Conservation (phyloP, 1,140 invertebrate genomes). For the Leptopilina boulardi region DNA sequence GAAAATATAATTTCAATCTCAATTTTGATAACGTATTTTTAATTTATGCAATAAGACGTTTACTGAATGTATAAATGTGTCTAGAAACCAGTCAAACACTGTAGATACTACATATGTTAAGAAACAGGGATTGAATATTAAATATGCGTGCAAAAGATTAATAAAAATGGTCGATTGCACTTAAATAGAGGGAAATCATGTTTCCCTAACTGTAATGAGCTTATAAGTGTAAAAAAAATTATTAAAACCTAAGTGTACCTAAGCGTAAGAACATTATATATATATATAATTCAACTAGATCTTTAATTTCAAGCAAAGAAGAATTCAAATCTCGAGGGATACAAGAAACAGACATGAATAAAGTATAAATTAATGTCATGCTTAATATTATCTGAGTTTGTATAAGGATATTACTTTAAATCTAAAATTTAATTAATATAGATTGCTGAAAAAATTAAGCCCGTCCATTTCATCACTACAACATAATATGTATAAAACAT, state of each 20-base stretch:
- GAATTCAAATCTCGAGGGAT: slow-evolving; percentile 38
- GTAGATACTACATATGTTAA: slow-evolving; percentile 60
- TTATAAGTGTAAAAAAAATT: slow-evolving; percentile 73
- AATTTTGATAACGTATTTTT: not conserved
- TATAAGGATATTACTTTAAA: not conserved
- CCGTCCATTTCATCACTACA: slow-evolving; percentile 4
- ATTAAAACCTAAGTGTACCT: slow-evolving; percentile 74
- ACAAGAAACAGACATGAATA: slow-evolving; percentile 46
- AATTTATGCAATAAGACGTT: not conserved
- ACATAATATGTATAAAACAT: not conserved
- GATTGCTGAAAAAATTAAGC: not conserved
- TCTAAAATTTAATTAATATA: not conserved
- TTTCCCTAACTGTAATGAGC: slow-evolving; percentile 75
- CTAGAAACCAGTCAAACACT: slow-evolving; percentile 66
- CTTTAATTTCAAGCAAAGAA: slow-evolving; percentile 48
- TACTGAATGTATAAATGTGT: slow-evolving; percentile 7
- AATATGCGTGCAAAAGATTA: slow-evolving; percentile 58
- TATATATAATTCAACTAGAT: slow-evolving; percentile 60
- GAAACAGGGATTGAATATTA: slow-evolving; percentile 68
- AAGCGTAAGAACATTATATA: slow-evolving; percentile 68
- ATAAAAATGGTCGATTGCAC: slow-evolving; percentile 49
- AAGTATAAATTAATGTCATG: not conserved
- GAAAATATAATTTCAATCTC: not conserved
- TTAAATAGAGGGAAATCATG: slow-evolving; percentile 54
- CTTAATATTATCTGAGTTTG: slow-evolving; percentile 3